Evolutionary conservation across 2,888 invertebrate species (phyloP).

Genomic region (Drosophila maculinotata): DNA sequence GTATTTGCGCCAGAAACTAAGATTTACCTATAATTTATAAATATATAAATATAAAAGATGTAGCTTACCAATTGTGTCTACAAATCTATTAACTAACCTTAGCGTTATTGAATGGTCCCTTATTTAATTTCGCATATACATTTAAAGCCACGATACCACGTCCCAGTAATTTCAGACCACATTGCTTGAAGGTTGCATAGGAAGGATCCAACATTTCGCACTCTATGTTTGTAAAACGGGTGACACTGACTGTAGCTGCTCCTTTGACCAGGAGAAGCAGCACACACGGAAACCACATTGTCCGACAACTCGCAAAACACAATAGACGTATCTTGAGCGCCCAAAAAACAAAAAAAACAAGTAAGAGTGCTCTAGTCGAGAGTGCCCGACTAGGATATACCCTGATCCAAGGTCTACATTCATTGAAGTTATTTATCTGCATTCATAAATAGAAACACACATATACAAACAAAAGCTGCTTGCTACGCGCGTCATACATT

Average conservation of each 20-base stretch:
- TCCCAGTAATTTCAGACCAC: constrained; percentile 13
- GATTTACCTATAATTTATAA: constrained; percentile 36
- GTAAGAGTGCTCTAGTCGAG: no score
- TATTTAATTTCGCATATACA: constrained; percentile 6
- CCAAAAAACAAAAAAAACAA: no score
- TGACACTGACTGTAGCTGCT: not conserved
- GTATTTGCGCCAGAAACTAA: constrained; percentile 32
- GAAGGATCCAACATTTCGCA: constrained; percentile 20
- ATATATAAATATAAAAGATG: not conserved
- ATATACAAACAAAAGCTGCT: no score
- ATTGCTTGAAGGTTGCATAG: constrained; percentile 5
- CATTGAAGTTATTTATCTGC: no score
- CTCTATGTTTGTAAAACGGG: constrained; percentile 26
- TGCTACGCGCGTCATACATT: no score
- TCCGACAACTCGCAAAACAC: not conserved
- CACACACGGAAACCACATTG: not conserved
- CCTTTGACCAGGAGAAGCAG: not conserved
- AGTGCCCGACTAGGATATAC: no score
- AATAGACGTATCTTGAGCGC: no score
- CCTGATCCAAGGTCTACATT: no score
- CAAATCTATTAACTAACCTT: constrained; percentile 9
- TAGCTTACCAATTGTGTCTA: no score
- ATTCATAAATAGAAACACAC: no score
- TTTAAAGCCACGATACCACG: constrained; percentile 19
- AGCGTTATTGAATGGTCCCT: constrained; percentile 14